Evolutionary conservation across 2,888 invertebrate species (phyloP), one percentile per base, ranked within the genome.

Genomic region (Tillus elongatus): DNA sequence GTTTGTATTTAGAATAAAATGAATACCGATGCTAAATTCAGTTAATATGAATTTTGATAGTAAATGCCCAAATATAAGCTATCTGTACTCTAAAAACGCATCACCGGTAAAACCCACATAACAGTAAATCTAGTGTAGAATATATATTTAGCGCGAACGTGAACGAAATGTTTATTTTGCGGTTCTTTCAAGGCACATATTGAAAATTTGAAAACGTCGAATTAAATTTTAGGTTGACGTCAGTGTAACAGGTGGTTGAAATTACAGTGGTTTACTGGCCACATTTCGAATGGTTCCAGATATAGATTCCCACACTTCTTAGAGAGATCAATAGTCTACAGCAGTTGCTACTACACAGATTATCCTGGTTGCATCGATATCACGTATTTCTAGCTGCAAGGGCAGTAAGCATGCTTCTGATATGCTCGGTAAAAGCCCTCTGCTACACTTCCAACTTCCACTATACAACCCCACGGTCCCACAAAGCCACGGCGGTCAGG

Each of bases 191-290:
- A 35, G 39, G 33, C 42, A 39, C 41, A 46, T 48, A 46, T 49
- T 51, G 50, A 46, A 51, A 52, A 51, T 45, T 45, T 41, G 45
- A 46, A 49, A 49, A 51, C 45, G 44, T 45, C 46, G 46, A 49
- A 49, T 51, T 49, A 48, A 53, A 53, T 51, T 49, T 48, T 45
- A 48, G 42, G 43, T 50, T 43, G 47, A 50, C 50, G 47, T 48
- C 45, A 43, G 41, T 43, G 60, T 59, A 60, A 61, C 60, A 61
- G 60, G 60, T 61, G 61, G 58, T 59, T 57, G 55, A 54, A 60
- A 60, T 60, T 58, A 60, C 59, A 56, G 57, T 53, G 57, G 57
- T 61, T 57, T 58, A 56, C 54, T 57, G 57, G 54, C 55, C 56
- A 56, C 50, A 56, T 52, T 54, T 49, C 52, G 49, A 50, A 50